Conservation (phyloP, 1,140 invertebrate species). For the Papilio xuthus region DNA sequence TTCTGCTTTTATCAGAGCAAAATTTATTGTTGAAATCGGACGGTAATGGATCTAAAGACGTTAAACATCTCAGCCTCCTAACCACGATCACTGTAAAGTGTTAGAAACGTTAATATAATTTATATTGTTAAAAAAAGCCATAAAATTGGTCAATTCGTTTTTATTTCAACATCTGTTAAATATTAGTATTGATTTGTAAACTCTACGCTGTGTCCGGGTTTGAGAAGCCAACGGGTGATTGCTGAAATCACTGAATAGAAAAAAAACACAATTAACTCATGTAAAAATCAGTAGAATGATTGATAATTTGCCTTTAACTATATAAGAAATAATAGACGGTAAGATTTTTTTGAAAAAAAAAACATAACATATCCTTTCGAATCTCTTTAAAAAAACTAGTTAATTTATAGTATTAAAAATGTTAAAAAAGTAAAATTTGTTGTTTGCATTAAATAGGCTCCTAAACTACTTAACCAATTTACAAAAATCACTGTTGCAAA, state of each 20-base stretch:
- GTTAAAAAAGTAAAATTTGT: too few species aligned
- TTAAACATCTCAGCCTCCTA: conserved; percentile 18
- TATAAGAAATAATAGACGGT: too few species aligned
- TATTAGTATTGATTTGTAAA: not conserved
- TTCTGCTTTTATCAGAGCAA: not conserved
- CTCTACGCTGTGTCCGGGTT: not conserved
- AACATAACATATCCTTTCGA: too few species aligned
- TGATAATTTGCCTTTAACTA: too few species aligned
- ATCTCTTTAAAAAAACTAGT: too few species aligned
- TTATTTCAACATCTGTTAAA: conserved; percentile 1
- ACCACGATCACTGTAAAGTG: conserved; percentile 2
- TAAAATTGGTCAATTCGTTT: conserved; percentile 19
- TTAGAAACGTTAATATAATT: conserved; percentile 7
- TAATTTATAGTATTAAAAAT: too few species aligned
- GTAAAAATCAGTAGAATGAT: too few species aligned
- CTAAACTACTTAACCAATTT: too few species aligned
- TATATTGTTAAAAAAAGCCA: not conserved
- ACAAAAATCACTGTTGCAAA: too few species aligned
- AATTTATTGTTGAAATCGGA: conserved; percentile 36
- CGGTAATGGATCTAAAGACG: not conserved
- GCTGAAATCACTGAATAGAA: not conserved
- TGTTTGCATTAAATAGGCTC: too few species aligned
- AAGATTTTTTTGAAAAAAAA: too few species aligned
- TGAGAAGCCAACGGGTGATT: not conserved
- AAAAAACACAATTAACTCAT: too few species aligned